phyloP scores from a whole-genome alignment of 64 coral and sea anemone genomes.

The Stichodactyla helianthus region DNA sequence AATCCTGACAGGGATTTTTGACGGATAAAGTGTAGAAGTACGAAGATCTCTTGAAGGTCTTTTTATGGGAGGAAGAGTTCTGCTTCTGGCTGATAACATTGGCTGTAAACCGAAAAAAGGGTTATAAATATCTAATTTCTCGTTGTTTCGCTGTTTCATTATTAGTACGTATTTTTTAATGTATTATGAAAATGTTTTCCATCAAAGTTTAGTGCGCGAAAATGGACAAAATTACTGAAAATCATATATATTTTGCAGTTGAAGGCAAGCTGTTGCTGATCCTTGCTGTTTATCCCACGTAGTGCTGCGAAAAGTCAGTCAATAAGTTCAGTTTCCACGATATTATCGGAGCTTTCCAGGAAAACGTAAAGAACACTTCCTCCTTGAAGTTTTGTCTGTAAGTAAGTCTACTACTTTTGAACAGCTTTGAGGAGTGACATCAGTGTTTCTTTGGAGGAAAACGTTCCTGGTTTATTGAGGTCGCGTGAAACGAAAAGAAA shows the following conservation, averaged over 20 bases:
- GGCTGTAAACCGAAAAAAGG: slow-evolving; percentile 12
- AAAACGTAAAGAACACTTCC: not conserved
- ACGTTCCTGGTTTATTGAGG: not conserved
- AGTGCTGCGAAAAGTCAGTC: not conserved
- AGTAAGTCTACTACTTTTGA: not conserved
- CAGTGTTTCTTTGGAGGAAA: not conserved
- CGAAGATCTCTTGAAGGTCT: not conserved
- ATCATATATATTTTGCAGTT: not conserved
- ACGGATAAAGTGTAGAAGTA: not conserved
- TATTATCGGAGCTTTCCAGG: not conserved
- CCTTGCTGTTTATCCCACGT: not conserved
- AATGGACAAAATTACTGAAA: not conserved
- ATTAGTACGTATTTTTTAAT: not conserved
- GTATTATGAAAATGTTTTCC: not conserved
- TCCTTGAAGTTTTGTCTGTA: not conserved
- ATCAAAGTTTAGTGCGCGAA: not conserved
- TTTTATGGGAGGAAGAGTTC: not conserved
- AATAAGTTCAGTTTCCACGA: not conserved
- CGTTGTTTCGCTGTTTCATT: not conserved
- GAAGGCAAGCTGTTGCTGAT: not conserved
- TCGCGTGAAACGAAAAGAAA: not conserved
- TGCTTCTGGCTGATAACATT: not conserved
- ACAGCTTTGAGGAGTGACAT: not conserved
- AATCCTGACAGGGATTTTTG: not conserved
- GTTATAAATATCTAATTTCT: not conserved